phyloP scores from a whole-genome alignment of 2,113 vertebrate genomes.

The Chitala chitala region DNA sequence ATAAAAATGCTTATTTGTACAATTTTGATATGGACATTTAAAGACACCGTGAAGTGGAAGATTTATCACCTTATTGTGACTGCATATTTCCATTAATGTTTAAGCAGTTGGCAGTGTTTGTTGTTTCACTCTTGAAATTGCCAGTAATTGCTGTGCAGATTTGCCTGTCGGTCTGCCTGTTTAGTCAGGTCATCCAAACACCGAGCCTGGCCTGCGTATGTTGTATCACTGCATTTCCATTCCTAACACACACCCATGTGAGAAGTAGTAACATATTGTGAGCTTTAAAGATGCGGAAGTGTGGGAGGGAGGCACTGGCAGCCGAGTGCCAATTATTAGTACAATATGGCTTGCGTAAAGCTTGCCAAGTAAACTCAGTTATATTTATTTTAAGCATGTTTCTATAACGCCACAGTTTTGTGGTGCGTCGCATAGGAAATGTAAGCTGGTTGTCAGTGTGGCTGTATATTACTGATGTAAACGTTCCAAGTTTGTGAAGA shows the following conservation, averaged over 20 bases:
- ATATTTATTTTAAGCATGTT: neutral
- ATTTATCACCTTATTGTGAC: no score
- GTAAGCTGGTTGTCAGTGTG: neutral
- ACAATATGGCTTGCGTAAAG: neutral
- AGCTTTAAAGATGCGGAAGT: neutral
- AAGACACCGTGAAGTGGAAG: no score
- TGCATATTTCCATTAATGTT: no score
- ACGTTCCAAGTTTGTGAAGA: no score
- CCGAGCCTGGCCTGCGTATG: neutral
- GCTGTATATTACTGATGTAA: no score
- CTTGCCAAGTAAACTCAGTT: neutral
- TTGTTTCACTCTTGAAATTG: no score
- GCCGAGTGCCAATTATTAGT: neutral
- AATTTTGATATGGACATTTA: no score
- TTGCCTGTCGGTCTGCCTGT: no score
- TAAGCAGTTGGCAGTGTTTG: no score
- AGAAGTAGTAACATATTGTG: neutral
- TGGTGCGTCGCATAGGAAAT: neutral
- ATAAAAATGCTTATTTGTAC: no score
- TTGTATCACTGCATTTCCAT: neutral
- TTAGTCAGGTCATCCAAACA: no score
- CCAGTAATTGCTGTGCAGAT: no score
- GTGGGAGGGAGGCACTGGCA: neutral
- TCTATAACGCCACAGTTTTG: neutral
- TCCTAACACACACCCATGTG: neutral